Base-by-base conservation (phyloP, 2,113 vertebrate genomes). In the Eudyptes chrysolophus region DNA sequence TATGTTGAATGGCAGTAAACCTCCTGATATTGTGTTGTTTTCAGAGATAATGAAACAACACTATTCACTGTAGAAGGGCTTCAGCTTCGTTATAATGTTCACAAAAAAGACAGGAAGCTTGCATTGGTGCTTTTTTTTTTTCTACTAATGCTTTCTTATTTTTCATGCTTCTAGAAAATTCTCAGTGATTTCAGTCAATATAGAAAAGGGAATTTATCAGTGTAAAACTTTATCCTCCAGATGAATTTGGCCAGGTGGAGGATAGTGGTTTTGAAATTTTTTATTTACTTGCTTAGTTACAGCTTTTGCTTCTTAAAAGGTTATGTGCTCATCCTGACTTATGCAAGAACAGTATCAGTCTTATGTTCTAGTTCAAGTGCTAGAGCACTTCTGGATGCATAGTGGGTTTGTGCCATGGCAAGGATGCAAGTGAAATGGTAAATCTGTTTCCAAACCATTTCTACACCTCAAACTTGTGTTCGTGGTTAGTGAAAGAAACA, bases 311-410 rank as follows among this genome's bases (percentile, higher is more conserved):
- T 60, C 13, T 29, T 46, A 32, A 81, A 82, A 20, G 11, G 2
- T 30, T 52, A 42, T 7, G 6, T 30, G 20, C 3, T 85, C 1
- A 7, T 38, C 22, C 6, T 55, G 48, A 48, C 10, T 65, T 83
- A 14, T 0, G 0, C 0, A 4, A 51, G 27, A 85, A 46, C 8
- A 72, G 25, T 14, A 32, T 16, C 13, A 58, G 2, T 19, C 14
- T 74, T 32, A 27, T 3, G 1, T 66, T 78, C 34, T 40, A 65
- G 26, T 69, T 69, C 40, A 61, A 84, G 27, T 6, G 2, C 7
- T 89, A 72, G 66, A 55, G 10, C 12, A 40, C 7, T 51, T 77
- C 9, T 52, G 27, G 13, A 36, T 66, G 10, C 15, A 14, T 27
- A 61, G 13, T 26, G 40, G 15, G 40, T 78, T 81, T 66, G 17